Evolutionary conservation across 2,797 vertebrate genomes (phyloP), one percentile per base, ranked within the genome.

Genomic region (Lepus townsendii): DNA sequence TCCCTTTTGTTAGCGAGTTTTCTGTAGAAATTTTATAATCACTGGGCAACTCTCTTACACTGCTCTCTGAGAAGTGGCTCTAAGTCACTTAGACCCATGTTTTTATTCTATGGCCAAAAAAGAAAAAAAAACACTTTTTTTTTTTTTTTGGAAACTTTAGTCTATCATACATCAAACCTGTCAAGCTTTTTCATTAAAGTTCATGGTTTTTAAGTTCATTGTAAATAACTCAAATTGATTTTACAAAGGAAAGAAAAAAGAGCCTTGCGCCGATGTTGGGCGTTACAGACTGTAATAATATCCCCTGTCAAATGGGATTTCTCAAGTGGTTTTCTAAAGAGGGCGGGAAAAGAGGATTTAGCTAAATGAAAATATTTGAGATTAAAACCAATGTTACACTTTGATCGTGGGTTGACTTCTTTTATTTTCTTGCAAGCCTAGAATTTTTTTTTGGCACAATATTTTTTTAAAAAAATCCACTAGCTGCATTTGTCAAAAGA

Each of bases 1-100:
- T 98, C 97, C 98, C 97, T 91, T 98, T 98, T 98, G 98, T 98
- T 96, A 98, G 97, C 91, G 87, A 93, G 97, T 97, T 98, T 98
- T 97, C 98, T 98, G 98, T 90, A 97, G 98, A 98, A 98, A 98
- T 98, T 98, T 98, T 96, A 96, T 97, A 97, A 98, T 97, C 98
- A 83, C 96, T 95, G 93, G 97, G 95, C 86, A 98, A 97, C 65
- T 57, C 96, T 97, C 95, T 97, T 97, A 95, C 89, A 95, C 52
- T 91, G 94, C 95, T 83, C 93, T 97, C 95, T 87, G 83, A 97
- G 97, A 98, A 98, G 97, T 84, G 91, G 68, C 90, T 95, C 83
- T 82, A 83, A 62, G 97, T 62, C 57, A 69, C 80, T 47, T 93
- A 95, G 69, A 97, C 75, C 73, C 90, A 88, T 85, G 90, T 97